Percentiles rank a stretch among this genome's conserved stretches.
Evolutionary conservation across 2,113 vertebrate species (phyloP).

Genomic region (Condylura cristata): DNA sequence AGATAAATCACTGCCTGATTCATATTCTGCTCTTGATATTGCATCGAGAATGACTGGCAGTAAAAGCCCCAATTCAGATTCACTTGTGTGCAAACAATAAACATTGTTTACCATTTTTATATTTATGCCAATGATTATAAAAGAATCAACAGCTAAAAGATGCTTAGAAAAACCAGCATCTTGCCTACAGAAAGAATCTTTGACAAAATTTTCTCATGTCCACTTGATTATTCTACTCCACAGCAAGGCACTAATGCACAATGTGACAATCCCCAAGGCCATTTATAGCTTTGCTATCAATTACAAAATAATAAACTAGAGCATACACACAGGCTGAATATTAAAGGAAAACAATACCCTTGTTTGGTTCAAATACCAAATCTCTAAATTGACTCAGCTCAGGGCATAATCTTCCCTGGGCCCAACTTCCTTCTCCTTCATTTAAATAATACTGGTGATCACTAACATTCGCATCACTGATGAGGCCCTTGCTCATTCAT

Average conservation of each 20-base stretch:
- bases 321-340: constrained; percentile 25
- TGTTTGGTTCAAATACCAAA: background rate
- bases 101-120: constrained; percentile 76
- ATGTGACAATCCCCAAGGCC: background rate
- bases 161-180: constrained; percentile 43
- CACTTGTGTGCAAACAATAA: constrained; percentile 73
- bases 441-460: constrained; percentile 53
- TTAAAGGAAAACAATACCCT: constrained; percentile 1
- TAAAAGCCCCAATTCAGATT: constrained; percentile 66
- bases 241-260: background rate
- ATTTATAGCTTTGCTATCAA: constrained; percentile 55
- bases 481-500: background rate
- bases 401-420: background rate
- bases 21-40: constrained; percentile 67
- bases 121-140: constrained; percentile 73
- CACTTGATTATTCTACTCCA: constrained; percentile 41
- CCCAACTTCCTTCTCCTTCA: background rate
- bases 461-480: background rate
- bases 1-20: constrained; percentile 79
- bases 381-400: background rate
- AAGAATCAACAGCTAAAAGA: constrained; percentile 65
- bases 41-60: constrained; percentile 45
- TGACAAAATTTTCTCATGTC: constrained; percentile 26
- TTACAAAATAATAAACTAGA: constrained; percentile 56
- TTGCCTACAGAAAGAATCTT: constrained; percentile 45